These are phyloP conservation scores for Orthonyx spaldingii DNA, from an alignment of 2,113 vertebrate species.

Conservation along the genomic window DNA sequence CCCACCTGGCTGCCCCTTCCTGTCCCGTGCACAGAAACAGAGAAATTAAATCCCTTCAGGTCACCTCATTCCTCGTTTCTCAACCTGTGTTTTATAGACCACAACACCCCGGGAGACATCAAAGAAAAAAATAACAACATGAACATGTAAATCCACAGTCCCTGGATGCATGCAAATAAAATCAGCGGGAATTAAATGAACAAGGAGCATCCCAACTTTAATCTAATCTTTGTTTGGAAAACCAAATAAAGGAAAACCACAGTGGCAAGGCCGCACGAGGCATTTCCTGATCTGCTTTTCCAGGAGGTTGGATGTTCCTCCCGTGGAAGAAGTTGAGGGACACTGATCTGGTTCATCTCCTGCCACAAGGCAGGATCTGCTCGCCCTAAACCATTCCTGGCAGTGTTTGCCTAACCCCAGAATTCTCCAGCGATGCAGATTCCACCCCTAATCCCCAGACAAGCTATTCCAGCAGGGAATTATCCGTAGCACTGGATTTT, in stretches of 20 bases:
- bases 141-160: not conserved
- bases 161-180: not conserved
- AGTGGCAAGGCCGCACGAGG: fast-evolving
- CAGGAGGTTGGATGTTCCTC: not conserved
- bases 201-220: not conserved
- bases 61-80: not conserved
- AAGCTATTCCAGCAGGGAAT: not conserved
- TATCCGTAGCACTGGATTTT: not conserved
- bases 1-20: not conserved
- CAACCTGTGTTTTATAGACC: not conserved
- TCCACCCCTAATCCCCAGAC: not conserved
- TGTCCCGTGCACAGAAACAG: not conserved
- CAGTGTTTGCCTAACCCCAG: not conserved
- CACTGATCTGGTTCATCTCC: not conserved
- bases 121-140: not conserved
- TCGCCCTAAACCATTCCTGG: not conserved
- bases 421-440: not conserved
- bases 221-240: not conserved
- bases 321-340: not conserved
- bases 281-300: not conserved
- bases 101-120: not conserved
- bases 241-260: not conserved
- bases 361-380: not conserved
- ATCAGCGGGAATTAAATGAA: not conserved
- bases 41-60: not conserved